phyloP scores from a whole-genome alignment of 2,888 invertebrate genomes.

The Morpho deidamia region DNA sequence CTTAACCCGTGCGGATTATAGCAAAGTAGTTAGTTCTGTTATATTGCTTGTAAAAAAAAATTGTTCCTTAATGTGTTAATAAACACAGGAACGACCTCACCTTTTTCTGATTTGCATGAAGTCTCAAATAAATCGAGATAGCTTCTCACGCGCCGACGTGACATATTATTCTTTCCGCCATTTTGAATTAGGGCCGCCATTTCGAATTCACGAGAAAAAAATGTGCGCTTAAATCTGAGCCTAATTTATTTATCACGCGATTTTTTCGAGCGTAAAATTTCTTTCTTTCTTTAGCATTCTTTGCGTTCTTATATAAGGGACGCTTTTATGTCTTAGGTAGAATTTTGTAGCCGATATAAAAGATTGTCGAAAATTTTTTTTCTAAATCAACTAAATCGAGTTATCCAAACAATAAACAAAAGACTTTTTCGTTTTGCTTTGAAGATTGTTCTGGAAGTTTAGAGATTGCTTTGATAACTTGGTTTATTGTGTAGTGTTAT shows the following conservation, averaged over 20 bases:
- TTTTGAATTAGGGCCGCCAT: slow-evolving; percentile 31
- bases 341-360: slow-evolving; percentile 17
- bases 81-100: slow-evolving; percentile 9
- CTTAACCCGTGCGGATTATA: too few relatives aligned
- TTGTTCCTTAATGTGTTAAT: not conserved
- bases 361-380: slow-evolving; percentile 14
- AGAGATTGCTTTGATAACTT: not conserved
- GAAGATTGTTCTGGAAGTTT: not conserved
- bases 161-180: slow-evolving; percentile 30
- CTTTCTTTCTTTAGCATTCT: too few relatives aligned
- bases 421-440: not conserved
- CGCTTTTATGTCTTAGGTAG: slow-evolving; percentile 22
- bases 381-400: slow-evolving; percentile 9
- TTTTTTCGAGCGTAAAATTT: slow-evolving; percentile 27
- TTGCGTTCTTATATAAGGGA: slow-evolving; percentile 21
- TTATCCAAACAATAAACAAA: not conserved
- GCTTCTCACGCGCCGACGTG: slow-evolving; percentile 31
- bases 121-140: slow-evolving; percentile 29
- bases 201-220: slow-evolving; percentile 35
- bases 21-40: too few relatives aligned
- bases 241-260: slow-evolving; percentile 36
- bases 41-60: not conserved
- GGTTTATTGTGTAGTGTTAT: not conserved
- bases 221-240: slow-evolving; percentile 37
- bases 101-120: slow-evolving; percentile 20